phyloP scores from a whole-genome alignment of 1,140 invertebrate species.

The Ditylenchus dipsaci region DNA sequence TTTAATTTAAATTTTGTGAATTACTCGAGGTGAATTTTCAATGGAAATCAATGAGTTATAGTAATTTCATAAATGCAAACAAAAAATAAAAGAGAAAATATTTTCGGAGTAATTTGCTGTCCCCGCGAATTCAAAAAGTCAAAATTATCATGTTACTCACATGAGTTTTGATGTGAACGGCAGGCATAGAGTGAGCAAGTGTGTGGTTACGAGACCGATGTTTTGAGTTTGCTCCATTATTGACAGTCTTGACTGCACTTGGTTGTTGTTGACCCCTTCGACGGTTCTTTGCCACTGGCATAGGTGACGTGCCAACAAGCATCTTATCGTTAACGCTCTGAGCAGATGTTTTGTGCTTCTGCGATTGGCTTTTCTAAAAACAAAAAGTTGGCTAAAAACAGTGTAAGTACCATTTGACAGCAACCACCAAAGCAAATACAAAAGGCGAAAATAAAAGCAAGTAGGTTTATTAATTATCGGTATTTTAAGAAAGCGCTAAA shows the following conservation, averaged over 20 bases:
- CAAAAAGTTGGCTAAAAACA: neutral
- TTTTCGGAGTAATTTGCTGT: too few relatives aligned
- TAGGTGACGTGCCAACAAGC: neutral
- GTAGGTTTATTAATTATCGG: too few relatives aligned
- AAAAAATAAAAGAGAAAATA: too few relatives aligned
- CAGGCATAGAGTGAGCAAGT: slow-evolving; percentile 26
- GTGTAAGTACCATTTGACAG: neutral
- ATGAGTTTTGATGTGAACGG: slow-evolving; percentile 23
- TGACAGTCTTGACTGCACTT: neutral
- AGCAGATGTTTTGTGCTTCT: neutral
- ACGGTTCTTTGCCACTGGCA: neutral
- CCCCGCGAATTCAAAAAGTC: too few relatives aligned
- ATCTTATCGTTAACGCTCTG: neutral
- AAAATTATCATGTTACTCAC: neutral
- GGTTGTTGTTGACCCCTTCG: neutral
- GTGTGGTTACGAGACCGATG: slow-evolving; percentile 16
- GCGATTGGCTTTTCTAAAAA: neutral
- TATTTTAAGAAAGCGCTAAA: too few relatives aligned
- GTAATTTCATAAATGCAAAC: too few relatives aligned
- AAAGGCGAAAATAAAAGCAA: too few relatives aligned
- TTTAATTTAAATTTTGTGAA: too few relatives aligned
- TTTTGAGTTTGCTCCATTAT: neutral
- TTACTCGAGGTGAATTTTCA: too few relatives aligned
- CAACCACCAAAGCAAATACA: too few relatives aligned
- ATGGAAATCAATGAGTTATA: too few relatives aligned